phyloP scores from a whole-genome alignment of 2,888 invertebrate species.

The Drosophila nr. perissopoda region DNA sequence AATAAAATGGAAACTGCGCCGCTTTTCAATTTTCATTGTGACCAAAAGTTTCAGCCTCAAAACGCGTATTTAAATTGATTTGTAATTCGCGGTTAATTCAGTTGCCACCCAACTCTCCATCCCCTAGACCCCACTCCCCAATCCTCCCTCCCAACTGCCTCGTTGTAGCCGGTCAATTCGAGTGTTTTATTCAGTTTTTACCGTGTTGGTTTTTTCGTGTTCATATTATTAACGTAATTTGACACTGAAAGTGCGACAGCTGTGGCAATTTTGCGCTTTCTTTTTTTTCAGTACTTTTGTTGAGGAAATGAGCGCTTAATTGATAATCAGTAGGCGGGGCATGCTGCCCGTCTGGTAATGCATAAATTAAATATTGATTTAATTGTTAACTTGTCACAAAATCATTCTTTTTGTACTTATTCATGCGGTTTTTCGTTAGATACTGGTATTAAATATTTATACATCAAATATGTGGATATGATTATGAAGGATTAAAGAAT shows the following conservation, averaged over 20 bases:
- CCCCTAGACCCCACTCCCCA: not conserved
- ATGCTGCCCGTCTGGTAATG: conserved; percentile 6
- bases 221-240: conserved; percentile 69
- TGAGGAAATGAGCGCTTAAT: conserved; percentile 32
- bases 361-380: conserved; percentile 59
- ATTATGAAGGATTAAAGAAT: conserved; percentile 4
- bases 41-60: conserved; percentile 39
- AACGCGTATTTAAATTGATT: conserved; percentile 74
- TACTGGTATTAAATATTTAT: not conserved
- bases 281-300: conserved; percentile 8
- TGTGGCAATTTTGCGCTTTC: conserved; percentile 27
- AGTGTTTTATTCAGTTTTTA: conserved; percentile 56
- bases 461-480: not conserved
- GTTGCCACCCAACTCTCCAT: conserved; percentile 14
- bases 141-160: not conserved
- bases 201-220: conserved; percentile 35
- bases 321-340: conserved; percentile 26
- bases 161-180: conserved; percentile 25
- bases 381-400: conserved; percentile 60
- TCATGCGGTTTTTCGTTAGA: conserved; percentile 14
- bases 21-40: conserved; percentile 48
- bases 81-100: conserved; percentile 75
- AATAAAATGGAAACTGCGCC: conserved; percentile 38
- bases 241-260: conserved; percentile 68
- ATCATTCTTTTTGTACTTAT: conserved; percentile 32